Evolutionary conservation across 2,797 vertebrate genomes (phyloP).

Genomic region (Arrhamphus sclerolepis): DNA sequence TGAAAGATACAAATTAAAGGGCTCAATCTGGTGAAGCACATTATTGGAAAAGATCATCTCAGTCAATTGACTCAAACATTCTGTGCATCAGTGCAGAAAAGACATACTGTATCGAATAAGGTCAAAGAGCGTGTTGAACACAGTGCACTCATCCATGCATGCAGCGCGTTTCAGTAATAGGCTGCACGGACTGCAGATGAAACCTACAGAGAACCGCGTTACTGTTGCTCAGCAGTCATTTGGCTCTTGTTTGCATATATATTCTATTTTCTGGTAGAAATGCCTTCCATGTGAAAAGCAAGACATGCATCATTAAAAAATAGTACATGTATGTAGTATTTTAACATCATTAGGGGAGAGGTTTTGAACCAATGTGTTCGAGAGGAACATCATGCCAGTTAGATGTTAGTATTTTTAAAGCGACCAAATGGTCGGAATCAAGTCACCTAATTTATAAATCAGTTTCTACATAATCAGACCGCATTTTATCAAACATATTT

Average conservation of each 20-base stretch:
- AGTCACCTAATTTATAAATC: background rate
- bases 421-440: too few relatives aligned
- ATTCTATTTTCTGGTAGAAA: constrained; percentile 23
- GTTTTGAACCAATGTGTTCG: background rate
- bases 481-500: constrained; percentile 5
- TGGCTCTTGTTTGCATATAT: constrained; percentile 18
- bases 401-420: too few relatives aligned
- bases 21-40: constrained; percentile 40
- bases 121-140: constrained; percentile 27
- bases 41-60: constrained; percentile 37
- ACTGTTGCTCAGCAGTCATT: constrained; percentile 9
- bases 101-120: constrained; percentile 28
- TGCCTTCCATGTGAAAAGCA: constrained; percentile 27
- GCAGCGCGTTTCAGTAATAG: constrained; percentile 34
- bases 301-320: constrained; percentile 37
- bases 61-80: constrained; percentile 33
- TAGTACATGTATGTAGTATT: background rate
- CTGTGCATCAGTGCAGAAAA: constrained; percentile 35
- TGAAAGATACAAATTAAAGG: constrained; percentile 30
- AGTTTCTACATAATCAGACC: constrained; percentile 13
- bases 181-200: constrained; percentile 8
- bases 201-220: background rate
- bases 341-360: constrained; percentile 2
- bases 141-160: constrained; percentile 28
- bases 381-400: too few relatives aligned